Evolutionary conservation across 2,113 vertebrate genomes (phyloP).

Genomic region (Monarcha castaneiventris): DNA sequence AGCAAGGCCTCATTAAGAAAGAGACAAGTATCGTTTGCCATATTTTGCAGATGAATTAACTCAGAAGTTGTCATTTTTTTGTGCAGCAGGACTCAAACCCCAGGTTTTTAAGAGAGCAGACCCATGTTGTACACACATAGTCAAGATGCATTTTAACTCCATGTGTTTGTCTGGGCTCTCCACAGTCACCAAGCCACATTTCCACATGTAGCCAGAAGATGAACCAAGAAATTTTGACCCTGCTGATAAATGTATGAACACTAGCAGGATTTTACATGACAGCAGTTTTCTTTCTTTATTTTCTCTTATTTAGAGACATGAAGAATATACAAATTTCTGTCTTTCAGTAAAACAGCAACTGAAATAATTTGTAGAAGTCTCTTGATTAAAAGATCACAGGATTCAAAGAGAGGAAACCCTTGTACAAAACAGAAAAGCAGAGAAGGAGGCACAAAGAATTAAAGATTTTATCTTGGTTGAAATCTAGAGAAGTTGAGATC

Average conservation of each 20-base stretch:
- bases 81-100: not conserved
- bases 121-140: not conserved
- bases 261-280: not conserved
- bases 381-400: not conserved
- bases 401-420: not conserved
- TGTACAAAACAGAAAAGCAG: not conserved
- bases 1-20: conserved; percentile 57
- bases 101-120: conserved; percentile 10
- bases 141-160: not conserved
- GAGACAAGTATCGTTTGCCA: conserved; percentile 49
- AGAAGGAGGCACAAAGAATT: not conserved
- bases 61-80: conserved; percentile 16
- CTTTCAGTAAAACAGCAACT: not conserved
- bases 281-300: not conserved
- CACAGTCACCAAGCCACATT: not conserved
- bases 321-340: not conserved
- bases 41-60: conserved; percentile 51
- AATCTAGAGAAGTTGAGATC: not conserved
- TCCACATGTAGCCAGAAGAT: not conserved
- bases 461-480: not conserved
- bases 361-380: not conserved
- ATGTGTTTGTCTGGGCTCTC: not conserved
- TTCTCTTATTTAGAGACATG: not conserved
- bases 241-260: not conserved
- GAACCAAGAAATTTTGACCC: not conserved